Conservation (phyloP, 2,888 invertebrate species). For the Homarus gammarus region DNA sequence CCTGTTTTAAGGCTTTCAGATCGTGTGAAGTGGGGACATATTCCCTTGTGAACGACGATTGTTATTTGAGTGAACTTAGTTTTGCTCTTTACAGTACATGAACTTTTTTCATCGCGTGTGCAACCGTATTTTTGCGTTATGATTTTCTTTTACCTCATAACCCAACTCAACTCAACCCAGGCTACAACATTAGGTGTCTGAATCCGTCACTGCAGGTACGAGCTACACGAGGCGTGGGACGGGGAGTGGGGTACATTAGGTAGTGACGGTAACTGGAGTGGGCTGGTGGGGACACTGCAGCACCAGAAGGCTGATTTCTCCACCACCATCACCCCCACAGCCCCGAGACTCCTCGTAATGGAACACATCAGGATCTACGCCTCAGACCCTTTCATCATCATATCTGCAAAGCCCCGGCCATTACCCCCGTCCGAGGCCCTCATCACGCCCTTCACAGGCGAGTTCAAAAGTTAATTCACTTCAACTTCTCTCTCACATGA, state of each 20-base stretch:
- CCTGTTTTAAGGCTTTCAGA: too few species aligned
- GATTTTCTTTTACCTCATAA: too few species aligned
- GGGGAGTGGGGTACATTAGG: constrained; percentile 42
- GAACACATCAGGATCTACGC: constrained; percentile 55
- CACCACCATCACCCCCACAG: constrained; percentile 37
- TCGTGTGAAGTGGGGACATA: too few species aligned
- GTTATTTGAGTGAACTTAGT: too few species aligned
- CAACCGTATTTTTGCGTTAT: too few species aligned
- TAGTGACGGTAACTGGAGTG: constrained; percentile 60
- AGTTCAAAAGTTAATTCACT: too few species aligned
- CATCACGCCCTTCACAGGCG: constrained; percentile 59
- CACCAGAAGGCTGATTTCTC: constrained; percentile 60
- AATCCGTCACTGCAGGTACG: constrained; percentile 59
- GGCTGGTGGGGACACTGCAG: constrained; percentile 59
- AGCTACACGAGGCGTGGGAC: constrained; percentile 40
- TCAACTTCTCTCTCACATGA: too few species aligned
- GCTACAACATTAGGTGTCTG: too few species aligned
- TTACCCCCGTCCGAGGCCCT: constrained; percentile 40
- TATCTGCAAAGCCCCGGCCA: constrained; percentile 48
- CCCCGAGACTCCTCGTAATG: constrained; percentile 19
- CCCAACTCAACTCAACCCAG: too few species aligned
- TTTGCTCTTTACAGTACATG: too few species aligned
- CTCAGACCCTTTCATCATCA: constrained; percentile 54
- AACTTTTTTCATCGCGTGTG: too few species aligned
- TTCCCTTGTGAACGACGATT: too few species aligned